Percentiles rank a stretch among this genome's conserved stretches.
Evolutionary conservation across 2,113 vertebrate species (phyloP).

Genomic region (Anhinga anhinga): DNA sequence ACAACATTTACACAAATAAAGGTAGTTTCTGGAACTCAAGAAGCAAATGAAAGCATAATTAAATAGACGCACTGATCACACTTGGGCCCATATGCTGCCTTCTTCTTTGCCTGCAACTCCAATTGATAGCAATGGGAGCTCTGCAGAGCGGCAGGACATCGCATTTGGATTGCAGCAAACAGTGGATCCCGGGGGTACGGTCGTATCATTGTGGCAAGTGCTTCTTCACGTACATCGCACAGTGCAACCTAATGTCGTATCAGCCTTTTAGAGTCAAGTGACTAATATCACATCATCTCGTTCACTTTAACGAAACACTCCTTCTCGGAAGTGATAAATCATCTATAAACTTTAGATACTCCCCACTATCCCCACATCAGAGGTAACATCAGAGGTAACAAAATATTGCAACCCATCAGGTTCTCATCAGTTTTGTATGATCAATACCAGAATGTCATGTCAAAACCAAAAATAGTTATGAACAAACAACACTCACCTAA

Average conservation of each 20-base stretch:
- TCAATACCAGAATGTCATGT: slow-evolving; percentile 20
- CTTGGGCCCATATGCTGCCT: neutral
- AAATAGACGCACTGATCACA: slow-evolving; percentile 61
- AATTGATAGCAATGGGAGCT: neutral
- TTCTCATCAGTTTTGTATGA: slow-evolving; percentile 42
- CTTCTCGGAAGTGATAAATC: slow-evolving; percentile 60
- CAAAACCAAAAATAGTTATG: slow-evolving; percentile 16
- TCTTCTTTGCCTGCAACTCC: neutral
- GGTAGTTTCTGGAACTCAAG: slow-evolving; percentile 59
- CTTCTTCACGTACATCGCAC: slow-evolving; percentile 34
- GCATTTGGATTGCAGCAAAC: neutral
- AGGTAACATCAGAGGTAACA: slow-evolving; percentile 21
- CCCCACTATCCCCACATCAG: neutral
- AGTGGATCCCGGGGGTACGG: slow-evolving; percentile 27
- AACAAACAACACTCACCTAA: slow-evolving; percentile 55
- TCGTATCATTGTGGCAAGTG: slow-evolving; percentile 41
- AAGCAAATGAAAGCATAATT: slow-evolving; percentile 59
- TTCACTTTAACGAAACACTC: slow-evolving; percentile 42
- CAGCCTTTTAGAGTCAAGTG: slow-evolving; percentile 50
- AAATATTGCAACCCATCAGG: slow-evolving; percentile 36
- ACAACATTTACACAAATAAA: slow-evolving; percentile 64
- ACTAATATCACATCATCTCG: slow-evolving; percentile 43
- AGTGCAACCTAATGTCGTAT: slow-evolving; percentile 41
- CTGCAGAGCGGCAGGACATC: neutral
- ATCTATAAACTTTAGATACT: slow-evolving; percentile 9